Base-by-base conservation (phyloP, 2,888 invertebrate genomes). In the Lycia hirtaria region DNA sequence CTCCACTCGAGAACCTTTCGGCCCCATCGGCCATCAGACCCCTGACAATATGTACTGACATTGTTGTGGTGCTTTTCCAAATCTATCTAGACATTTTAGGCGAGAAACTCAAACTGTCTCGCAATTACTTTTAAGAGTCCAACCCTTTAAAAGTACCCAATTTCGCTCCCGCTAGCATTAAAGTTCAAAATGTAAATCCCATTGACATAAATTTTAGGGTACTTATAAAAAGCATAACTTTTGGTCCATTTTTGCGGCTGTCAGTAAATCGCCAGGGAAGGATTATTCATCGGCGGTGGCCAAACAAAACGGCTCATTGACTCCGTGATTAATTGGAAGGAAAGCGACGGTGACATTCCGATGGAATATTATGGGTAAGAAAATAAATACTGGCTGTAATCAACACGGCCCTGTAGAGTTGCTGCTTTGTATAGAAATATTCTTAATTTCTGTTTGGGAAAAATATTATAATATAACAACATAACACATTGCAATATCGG, bases 221-320 rank as follows among this genome's bases (percentile, higher is more conserved):
- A 67, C 65, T 67, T 63, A 60, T 63, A 67, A 70, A 71, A 70
- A 75, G 65, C 68, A 69, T 71, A 71, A 73, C 73, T 75, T 72
- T 44, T 65, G 68, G 73, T 62, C 64, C 68, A 70, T 75, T 79
- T 79, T 60, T 70, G 73, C 62, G 72, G 70, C 76, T 73, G 76
- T 76, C 76, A 75, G 72, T 71, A 77, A 83, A 76, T 76, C 82
- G 76, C 85, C 68, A 72, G 85, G 85, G 87, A 88, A 84, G 86
- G 84, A 86, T 87, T 87, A 85, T 80, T 88, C 86, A 86, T 88
- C 81, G 83, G 76, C 84, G 81, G 77, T 83, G 87, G 83, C 87
- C 89, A 87, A 89, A 88, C 86, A 84, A 79, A 84, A 89, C 83
- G 91, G 88, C 91, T 92, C 92, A 91, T 91, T 91, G 90, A 87